Evolutionary conservation across 2,113 vertebrate species (phyloP).

Genomic region (Globicephala melas): DNA sequence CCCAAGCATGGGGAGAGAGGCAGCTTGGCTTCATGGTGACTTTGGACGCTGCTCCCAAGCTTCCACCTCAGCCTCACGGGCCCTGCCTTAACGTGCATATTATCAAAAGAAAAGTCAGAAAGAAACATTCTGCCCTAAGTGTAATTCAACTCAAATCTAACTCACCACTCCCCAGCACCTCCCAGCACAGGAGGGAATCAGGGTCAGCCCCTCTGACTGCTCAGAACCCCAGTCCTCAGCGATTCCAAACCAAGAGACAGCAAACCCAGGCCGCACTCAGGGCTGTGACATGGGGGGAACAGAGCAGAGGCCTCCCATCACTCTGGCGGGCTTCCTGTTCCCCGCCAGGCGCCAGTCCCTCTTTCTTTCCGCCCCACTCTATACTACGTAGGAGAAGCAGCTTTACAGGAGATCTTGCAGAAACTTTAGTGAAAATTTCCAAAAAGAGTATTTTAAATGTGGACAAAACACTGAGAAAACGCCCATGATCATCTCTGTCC

Average conservation of each 20-base stretch:
- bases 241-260: not conserved
- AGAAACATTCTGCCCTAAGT: not conserved
- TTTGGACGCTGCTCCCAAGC: not conserved
- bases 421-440: not conserved
- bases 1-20: not conserved
- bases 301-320: fast-evolving
- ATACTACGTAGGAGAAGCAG: not conserved
- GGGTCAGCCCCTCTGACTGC: not conserved
- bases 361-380: not conserved
- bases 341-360: too few species aligned
- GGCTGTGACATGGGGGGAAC: not conserved
- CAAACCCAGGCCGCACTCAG: not conserved
- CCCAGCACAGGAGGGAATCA: not conserved
- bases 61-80: not conserved
- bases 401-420: not conserved
- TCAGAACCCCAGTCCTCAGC: not conserved
- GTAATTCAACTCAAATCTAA: not conserved
- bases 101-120: not conserved
- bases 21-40: not conserved
- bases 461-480: not conserved
- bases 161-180: not conserved
- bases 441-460: not conserved
- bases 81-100: not conserved
- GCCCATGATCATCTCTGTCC: not conserved
- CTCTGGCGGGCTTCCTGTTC: not conserved